These are phyloP conservation scores for Leucoraja ocellata DNA, from an alignment of 2,797 vertebrate genomes.

Conservation along the genomic window DNA sequence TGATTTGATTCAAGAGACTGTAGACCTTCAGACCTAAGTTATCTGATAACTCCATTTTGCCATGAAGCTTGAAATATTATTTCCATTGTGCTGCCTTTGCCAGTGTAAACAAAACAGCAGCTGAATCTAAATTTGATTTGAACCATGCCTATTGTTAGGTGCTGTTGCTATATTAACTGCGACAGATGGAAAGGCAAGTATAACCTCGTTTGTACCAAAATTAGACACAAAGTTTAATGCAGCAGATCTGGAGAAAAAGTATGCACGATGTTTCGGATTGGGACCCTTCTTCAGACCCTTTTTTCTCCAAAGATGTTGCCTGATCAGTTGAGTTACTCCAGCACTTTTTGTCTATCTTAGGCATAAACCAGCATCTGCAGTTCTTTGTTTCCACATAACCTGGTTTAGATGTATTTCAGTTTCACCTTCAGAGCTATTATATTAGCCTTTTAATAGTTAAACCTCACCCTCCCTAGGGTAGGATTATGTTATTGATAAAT, in stretches of 20 bases:
- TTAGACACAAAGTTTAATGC: too few species aligned
- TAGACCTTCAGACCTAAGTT: not conserved
- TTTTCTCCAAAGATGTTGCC: too few species aligned
- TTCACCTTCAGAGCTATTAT: not conserved
- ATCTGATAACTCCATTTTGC: not conserved
- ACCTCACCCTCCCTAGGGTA: not conserved
- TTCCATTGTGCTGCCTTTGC: not conserved
- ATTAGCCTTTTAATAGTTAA: not conserved
- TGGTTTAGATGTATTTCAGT: not conserved
- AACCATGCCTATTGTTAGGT: not conserved
- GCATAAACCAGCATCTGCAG: too few species aligned
- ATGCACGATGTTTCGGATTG: too few species aligned
- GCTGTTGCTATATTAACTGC: not conserved
- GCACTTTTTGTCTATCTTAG: too few species aligned
- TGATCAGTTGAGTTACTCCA: too few species aligned
- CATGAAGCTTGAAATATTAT: slow-evolving; percentile 1
- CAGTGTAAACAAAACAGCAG: not conserved
- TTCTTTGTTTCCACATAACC: too few species aligned
- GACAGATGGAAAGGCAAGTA: not conserved
- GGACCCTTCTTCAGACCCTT: too few species aligned
- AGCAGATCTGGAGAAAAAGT: too few species aligned
- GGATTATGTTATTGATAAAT: not conserved
- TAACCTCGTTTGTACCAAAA: too few species aligned
- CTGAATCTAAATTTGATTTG: not conserved
- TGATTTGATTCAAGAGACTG: not conserved